A percentile compares a stretch with the other conserved stretches of the same genome.
phyloP scores from a whole-genome alignment of 92 coral and sea anemone species.

The Anthopleura xanthogrammica region DNA sequence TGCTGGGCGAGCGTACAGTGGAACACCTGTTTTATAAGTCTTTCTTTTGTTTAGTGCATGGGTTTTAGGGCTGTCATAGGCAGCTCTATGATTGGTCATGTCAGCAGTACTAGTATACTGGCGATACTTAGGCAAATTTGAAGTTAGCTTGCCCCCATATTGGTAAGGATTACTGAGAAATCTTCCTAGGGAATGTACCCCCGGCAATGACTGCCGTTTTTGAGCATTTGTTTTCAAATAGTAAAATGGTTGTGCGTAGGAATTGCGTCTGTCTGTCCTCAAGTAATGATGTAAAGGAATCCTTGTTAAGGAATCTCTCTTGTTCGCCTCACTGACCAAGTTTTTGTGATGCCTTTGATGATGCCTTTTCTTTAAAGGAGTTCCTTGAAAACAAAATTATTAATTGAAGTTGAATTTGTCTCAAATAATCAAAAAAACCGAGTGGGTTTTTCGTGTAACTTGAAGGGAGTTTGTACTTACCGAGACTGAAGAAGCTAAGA shows the following conservation, averaged over 20 bases:
- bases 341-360: conserved; percentile 7
- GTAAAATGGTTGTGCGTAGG: background rate
- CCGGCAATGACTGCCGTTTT: background rate
- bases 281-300: background rate
- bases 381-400: background rate
- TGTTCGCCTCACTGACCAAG: background rate
- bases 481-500: background rate
- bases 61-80: background rate
- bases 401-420: background rate
- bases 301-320: background rate
- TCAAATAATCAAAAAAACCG: background rate
- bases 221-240: background rate
- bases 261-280: background rate
- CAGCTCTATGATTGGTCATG: background rate
- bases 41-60: background rate
- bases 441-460: background rate
- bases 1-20: background rate
- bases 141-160: background rate
- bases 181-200: background rate
- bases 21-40: background rate
- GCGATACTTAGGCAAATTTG: background rate
- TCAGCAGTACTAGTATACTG: background rate
- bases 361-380: background rate
- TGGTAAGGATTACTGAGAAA: background rate
- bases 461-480: background rate